These are phyloP conservation scores for Grapholita molesta DNA, from an alignment of 1,140 invertebrate genomes.

Conservation along the genomic window DNA sequence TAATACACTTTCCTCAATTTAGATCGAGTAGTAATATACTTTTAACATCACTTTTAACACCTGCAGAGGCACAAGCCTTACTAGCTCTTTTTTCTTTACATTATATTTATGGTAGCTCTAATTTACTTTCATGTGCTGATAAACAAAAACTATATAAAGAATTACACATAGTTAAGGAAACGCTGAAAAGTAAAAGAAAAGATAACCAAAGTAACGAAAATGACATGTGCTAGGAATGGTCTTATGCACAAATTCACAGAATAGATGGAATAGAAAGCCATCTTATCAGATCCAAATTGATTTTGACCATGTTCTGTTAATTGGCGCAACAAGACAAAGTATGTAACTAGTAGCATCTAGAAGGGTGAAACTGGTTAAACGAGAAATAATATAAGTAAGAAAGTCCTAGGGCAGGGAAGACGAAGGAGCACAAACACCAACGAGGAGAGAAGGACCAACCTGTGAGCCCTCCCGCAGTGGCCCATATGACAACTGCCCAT, in stretches of 20 bases:
- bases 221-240: constrained; percentile 48
- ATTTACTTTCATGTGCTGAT: constrained; percentile 76
- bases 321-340: constrained; percentile 47
- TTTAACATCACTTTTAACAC: constrained; percentile 16
- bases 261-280: background rate
- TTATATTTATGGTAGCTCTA: constrained; percentile 23
- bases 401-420: constrained; percentile 48
- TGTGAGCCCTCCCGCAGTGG: constrained; percentile 76
- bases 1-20: constrained; percentile 63
- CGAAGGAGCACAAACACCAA: constrained; percentile 74
- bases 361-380: constrained; percentile 24
- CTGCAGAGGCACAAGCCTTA: constrained; percentile 60
- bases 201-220: constrained; percentile 44
- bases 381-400: constrained; percentile 28
- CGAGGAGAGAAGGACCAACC: constrained; percentile 75
- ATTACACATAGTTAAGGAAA: constrained; percentile 41
- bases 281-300: background rate
- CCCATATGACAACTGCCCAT: constrained; percentile 77
- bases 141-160: constrained; percentile 65
- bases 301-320: constrained; percentile 33
- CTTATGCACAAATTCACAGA: constrained; percentile 55
- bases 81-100: constrained; percentile 27
- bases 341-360: constrained; percentile 32
- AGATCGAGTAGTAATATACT: constrained; percentile 56
- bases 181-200: constrained; percentile 35